Conservation (phyloP, 1,140 invertebrate genomes). For the Pygmarrhopalites habei region DNA sequence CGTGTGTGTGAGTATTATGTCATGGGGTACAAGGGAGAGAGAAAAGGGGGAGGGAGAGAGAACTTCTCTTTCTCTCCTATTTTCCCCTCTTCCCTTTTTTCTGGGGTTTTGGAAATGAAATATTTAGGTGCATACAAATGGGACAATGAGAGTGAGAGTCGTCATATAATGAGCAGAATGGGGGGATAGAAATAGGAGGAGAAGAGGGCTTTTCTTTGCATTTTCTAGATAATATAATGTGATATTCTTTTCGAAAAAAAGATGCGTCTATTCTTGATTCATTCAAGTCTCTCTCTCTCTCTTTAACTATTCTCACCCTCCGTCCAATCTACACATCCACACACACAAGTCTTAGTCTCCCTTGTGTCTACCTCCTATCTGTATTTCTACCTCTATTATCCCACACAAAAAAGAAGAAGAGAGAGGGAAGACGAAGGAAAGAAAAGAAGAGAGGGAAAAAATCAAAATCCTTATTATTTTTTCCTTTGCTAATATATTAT, state of each 20-base stretch:
- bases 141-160: neutral
- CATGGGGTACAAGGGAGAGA: too few species aligned
- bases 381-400: too few species aligned
- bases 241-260: neutral
- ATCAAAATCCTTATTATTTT: too few species aligned
- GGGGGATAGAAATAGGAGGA: neutral
- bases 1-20: too few species aligned
- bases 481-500: too few species aligned
- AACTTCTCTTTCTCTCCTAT: neutral
- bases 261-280: neutral
- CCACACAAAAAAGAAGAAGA: too few species aligned
- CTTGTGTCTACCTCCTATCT: too few species aligned
- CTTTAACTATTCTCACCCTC: neutral
- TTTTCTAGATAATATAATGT: slow-evolving; percentile 8
- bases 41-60: neutral
- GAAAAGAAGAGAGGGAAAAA: too few species aligned
- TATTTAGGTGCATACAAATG: neutral
- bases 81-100: neutral
- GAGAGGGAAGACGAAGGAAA: too few species aligned
- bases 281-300: neutral
- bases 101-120: neutral
- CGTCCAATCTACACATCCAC: too few species aligned
- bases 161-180: neutral
- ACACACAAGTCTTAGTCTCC: too few species aligned
- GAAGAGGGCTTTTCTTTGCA: neutral